Evolutionary conservation across 2,888 invertebrate genomes (phyloP), one percentile per base, ranked within the genome.

Genomic region (Campaea margaritaria): DNA sequence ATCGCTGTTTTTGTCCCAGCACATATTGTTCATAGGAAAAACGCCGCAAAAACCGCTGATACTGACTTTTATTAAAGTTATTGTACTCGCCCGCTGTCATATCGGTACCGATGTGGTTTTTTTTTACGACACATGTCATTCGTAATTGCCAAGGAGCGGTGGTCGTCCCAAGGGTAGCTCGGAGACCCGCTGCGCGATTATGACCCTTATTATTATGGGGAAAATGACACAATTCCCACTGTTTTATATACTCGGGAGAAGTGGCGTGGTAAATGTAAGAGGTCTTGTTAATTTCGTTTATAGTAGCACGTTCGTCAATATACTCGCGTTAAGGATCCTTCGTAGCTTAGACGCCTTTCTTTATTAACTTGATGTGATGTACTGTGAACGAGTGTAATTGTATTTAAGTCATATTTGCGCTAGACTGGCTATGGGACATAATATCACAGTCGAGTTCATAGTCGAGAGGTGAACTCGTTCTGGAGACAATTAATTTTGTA

Each of bases 81-180:
- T 82, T 81, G 79, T 77, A 74, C 73, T 70, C 70, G 70, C 71
- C 73, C 73, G 70, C 70, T 74, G 77, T 74, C 76, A 73, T 77
- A 74, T 74, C 67, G 74, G 71, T 75, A 79, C 73, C 69, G 69
- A 69, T 76, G 74, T 79, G 76, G 76, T 21, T 21, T 21, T 79
- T 82, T 83, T 82, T 87, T 87, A 87, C 81, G 87, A 86, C 86
- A 82, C 78, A 83, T 86, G 87, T 87, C 87, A 85, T 79, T 78
- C 78, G 82, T 89, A 88, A 88, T 89, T 87, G 87, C 83, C 75
- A 76, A 79, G 85, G 82, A 82, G 81, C 82, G 79, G 74, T 68
- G 72, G 74, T 67, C 58, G 66, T 78, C 82, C 83, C 82, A 74
- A 67, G 70, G 69, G 74, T 69, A 70, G 67, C 59, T 68, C 58